phyloP scores from a whole-genome alignment of 2,888 invertebrate genomes.

The Dermolepida albohirtum region DNA sequence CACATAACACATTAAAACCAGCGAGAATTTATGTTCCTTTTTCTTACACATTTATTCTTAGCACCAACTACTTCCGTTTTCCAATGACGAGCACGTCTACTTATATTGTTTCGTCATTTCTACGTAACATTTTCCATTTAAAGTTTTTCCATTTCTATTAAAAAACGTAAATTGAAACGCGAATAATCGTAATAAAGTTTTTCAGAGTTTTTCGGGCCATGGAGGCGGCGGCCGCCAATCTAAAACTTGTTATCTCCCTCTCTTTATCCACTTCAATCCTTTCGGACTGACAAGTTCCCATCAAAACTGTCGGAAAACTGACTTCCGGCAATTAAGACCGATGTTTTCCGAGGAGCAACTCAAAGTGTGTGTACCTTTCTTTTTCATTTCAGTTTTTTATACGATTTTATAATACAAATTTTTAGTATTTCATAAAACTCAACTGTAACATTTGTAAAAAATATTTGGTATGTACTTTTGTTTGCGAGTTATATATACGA shows the following conservation, averaged over 20 bases:
- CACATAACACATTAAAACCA: too few species aligned
- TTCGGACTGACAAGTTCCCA: slow-evolving; percentile 9
- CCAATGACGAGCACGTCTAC: background rate
- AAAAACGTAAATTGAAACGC: slow-evolving; percentile 22
- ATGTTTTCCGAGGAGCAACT: background rate
- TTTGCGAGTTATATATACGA: too few species aligned
- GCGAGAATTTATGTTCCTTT: too few species aligned
- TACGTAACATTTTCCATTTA: slow-evolving; percentile 2
- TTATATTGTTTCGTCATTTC: slow-evolving; percentile 20
- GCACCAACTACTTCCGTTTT: background rate
- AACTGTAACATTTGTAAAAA: too few species aligned
- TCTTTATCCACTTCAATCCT: slow-evolving; percentile 16
- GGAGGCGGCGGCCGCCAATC: slow-evolving; percentile 10
- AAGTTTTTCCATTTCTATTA: slow-evolving; percentile 36
- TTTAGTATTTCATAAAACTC: too few species aligned
- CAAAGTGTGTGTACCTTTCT: too few species aligned
- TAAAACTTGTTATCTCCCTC: slow-evolving; percentile 12
- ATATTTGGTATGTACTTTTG: too few species aligned
- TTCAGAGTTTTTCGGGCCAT: slow-evolving; percentile 4
- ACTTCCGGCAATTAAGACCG: slow-evolving; percentile 4
- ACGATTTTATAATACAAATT: too few species aligned
- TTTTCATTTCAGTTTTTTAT: too few species aligned
- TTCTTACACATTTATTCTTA: background rate
- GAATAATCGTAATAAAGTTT: slow-evolving; percentile 32
- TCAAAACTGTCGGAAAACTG: slow-evolving; percentile 16